Evolutionary conservation across 2,797 vertebrate species (phyloP).

Genomic region (Catharus ustulatus): DNA sequence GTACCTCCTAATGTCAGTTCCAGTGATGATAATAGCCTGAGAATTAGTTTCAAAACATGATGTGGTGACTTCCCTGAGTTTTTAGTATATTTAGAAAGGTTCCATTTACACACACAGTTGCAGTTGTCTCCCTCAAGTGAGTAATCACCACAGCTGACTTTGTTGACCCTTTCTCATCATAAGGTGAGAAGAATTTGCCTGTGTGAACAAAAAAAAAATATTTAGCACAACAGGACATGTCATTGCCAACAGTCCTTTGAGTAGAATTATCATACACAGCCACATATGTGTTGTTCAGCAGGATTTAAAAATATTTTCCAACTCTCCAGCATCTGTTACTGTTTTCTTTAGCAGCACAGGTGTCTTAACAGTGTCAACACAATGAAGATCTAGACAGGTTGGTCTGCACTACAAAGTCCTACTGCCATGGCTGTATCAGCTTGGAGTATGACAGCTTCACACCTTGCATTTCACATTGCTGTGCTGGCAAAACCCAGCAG

Average conservation of each 20-base stretch:
- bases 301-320: conserved; percentile 29
- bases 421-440: background rate
- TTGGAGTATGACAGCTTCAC: conserved; percentile 17
- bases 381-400: conserved; percentile 22
- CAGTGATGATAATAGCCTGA: background rate
- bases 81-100: background rate
- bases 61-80: background rate
- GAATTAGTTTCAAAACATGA: conserved; percentile 9
- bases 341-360: conserved; percentile 39
- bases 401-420: conserved; percentile 24
- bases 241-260: background rate
- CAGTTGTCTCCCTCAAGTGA: background rate
- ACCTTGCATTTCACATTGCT: conserved; percentile 31
- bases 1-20: conserved; percentile 9
- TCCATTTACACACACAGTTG: background rate
- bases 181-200: conserved; percentile 24
- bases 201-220: background rate
- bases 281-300: background rate
- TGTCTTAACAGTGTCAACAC: conserved; percentile 17
- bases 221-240: background rate
- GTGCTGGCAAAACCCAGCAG: conserved; percentile 35
- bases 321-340: conserved; percentile 47
- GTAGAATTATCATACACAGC: background rate
- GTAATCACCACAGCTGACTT: background rate
- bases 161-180: background rate